These are phyloP conservation scores for Bergia sp. DNA, from an alignment of 92 coral and sea anemone species.

Conservation along the genomic window DNA sequence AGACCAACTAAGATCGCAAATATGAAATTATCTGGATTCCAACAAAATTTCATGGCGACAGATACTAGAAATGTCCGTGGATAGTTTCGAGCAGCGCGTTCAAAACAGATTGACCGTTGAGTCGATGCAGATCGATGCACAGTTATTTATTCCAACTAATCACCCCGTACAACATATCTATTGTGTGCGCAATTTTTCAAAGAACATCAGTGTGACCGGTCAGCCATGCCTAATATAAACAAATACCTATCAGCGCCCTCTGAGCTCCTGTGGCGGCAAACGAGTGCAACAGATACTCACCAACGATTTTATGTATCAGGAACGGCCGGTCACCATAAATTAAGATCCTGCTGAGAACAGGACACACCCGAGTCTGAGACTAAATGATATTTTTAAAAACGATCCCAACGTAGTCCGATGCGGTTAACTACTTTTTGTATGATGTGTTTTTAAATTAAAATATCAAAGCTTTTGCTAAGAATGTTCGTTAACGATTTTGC, in stretches of 20 bases:
- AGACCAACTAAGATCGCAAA: neutral
- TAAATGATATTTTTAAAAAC: no score
- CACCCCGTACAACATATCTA: neutral
- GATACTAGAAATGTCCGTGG: neutral
- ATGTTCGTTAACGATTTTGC: no score
- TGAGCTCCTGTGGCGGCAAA: no score
- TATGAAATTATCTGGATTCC: neutral
- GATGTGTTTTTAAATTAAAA: no score
- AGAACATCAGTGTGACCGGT: neutral
- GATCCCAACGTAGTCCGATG: no score
- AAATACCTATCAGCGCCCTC: neutral
- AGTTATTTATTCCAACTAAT: neutral
- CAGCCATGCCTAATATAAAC: neutral
- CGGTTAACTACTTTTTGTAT: no score
- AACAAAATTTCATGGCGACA: neutral
- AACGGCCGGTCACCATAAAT: no score
- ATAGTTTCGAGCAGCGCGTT: neutral
- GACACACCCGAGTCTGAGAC: no score
- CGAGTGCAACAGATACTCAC: no score
- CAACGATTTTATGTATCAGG: no score
- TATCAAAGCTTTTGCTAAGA: no score
- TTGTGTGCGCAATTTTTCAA: slow-evolving; percentile 1
- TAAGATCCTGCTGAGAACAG: no score
- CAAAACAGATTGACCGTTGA: slow-evolving; percentile 10
- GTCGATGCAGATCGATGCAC: neutral